Evolutionary conservation across 37 sponge, comb jelly and placozoan genomes (phyloP), one percentile per base, ranked within the genome.

Genomic region (Spongia lamella): DNA sequence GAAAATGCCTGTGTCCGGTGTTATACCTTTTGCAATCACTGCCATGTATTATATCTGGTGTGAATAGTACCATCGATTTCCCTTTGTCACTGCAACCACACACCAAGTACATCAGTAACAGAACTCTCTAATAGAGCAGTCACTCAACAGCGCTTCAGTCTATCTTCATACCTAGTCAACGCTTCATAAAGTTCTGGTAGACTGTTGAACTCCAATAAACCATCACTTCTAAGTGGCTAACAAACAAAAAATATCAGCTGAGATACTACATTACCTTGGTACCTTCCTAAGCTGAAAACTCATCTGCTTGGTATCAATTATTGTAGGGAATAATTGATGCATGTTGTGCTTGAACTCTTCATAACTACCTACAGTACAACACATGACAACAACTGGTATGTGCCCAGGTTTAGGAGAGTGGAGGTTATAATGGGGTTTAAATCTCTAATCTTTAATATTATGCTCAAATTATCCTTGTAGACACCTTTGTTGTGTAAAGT

Each of bases 251-350:
- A 30, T 5, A 22, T 55, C 37, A 20, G 11, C 7, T 38, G 61
- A 61, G 1, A 20, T 77, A 4, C 1, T 50, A 38, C 0, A 31
- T 37, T 1, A 7, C 43, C 58, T 7, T 16, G 31, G 11, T 77
- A 86, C 91, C 62, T 64, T 86, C 53, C 70, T 77, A 0, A 91
- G 30, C n/a, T 63, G 73, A 64, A 56, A 66, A 43, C 87, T 86
- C 14, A 91, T 53, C 37, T 88, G 68, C 49, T 90, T 90, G 29
- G 95, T 95, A 37, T 95, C 95, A 29, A 87, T 78, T 34, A 95
- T 73, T 9, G 58, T 35, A 14, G 88, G 88, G 36, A 95, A 90
- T 27, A 90, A 35, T 17, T 53, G 50, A 62, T 78, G 88, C 27
- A 95, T 53, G 9, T 31, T 49, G 24, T 33, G 25, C 72, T 95